Conservation (phyloP, 2,888 invertebrate species). For the Drosophila merina region DNA sequence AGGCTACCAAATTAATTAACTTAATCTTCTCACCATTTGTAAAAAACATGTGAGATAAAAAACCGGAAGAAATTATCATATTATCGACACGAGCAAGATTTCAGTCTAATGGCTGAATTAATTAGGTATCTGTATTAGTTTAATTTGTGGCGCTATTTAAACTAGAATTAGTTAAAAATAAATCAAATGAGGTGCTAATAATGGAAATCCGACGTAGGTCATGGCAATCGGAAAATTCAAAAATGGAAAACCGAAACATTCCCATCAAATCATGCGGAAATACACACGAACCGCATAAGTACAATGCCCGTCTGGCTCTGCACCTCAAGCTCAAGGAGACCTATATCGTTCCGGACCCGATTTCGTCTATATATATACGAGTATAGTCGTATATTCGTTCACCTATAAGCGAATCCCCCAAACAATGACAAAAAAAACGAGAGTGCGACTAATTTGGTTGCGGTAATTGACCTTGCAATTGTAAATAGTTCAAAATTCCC, state of each 20-base stretch:
- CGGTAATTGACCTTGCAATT: slow-evolving; percentile 65
- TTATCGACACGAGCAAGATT: slow-evolving; percentile 12
- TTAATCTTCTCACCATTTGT: slow-evolving; percentile 3
- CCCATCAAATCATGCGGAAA: slow-evolving; percentile 81
- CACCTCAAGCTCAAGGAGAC: slow-evolving; percentile 64
- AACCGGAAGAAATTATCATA: slow-evolving; percentile 21
- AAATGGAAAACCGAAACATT: slow-evolving; percentile 62
- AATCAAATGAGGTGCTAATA: slow-evolving; percentile 33
- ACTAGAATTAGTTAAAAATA: slow-evolving; percentile 6
- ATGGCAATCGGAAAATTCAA: slow-evolving; percentile 37
- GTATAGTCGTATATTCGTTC: background rate
- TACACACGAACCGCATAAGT: slow-evolving; percentile 30
- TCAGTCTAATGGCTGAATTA: slow-evolving; percentile 9
- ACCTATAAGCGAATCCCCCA: slow-evolving; percentile 28
- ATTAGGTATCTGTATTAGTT: slow-evolving; percentile 20
- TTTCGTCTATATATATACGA: slow-evolving; percentile 4
- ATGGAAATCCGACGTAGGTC: slow-evolving; percentile 45
- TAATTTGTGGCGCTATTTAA: slow-evolving; percentile 15
- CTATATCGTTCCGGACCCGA: slow-evolving; percentile 57
- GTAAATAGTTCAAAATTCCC: slow-evolving; percentile 71
- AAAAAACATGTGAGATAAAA: slow-evolving; percentile 3
- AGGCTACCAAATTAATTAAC: slow-evolving; percentile 8
- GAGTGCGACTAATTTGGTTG: slow-evolving; percentile 65
- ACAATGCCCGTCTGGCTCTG: slow-evolving; percentile 23
- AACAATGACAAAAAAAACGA: slow-evolving; percentile 35